phyloP scores from a whole-genome alignment of 2,113 vertebrate genomes.

The Melanotaenia duboulayi region DNA sequence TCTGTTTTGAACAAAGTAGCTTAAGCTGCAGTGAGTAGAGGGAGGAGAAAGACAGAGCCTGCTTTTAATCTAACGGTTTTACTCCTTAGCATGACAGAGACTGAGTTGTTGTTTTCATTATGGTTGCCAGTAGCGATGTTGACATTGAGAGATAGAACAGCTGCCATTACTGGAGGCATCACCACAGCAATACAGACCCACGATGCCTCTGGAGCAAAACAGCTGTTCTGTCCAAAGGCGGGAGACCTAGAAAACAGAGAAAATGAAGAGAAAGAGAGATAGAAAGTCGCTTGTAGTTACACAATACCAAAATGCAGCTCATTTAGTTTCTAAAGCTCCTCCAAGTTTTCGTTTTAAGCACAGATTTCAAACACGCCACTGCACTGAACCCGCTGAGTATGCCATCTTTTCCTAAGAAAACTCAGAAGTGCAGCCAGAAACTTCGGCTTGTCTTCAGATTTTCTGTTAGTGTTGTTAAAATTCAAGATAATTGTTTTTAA shows the following conservation, averaged over 20 bases:
- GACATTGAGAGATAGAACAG: constrained; percentile 56
- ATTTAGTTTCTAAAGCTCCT: not conserved
- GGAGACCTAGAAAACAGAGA: constrained; percentile 34
- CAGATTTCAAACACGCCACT: not conserved
- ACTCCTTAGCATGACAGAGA: not conserved
- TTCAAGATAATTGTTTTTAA: no score
- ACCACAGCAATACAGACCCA: constrained; percentile 54
- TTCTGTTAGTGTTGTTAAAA: no score
- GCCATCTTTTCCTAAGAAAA: not conserved
- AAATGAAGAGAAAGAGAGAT: not conserved
- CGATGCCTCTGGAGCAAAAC: constrained; percentile 53
- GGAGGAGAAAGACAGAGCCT: constrained; percentile 5
- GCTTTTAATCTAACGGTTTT: constrained; percentile 12
- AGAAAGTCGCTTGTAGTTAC: not conserved
- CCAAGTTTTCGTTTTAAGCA: not conserved
- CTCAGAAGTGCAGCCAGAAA: not conserved
- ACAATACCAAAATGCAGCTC: not conserved
- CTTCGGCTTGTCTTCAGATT: not conserved
- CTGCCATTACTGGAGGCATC: constrained; percentile 68
- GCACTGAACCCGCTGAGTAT: not conserved
- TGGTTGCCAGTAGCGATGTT: constrained; percentile 55
- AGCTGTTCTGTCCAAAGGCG: constrained; percentile 65
- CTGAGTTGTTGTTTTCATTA: constrained; percentile 37
- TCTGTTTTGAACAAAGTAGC: not conserved
- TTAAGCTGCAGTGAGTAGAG: not conserved